Percentiles rank a stretch among this genome's conserved stretches.
Evolutionary conservation across 1,140 invertebrate genomes (phyloP).

Genomic region (Caerostris darwini): DNA sequence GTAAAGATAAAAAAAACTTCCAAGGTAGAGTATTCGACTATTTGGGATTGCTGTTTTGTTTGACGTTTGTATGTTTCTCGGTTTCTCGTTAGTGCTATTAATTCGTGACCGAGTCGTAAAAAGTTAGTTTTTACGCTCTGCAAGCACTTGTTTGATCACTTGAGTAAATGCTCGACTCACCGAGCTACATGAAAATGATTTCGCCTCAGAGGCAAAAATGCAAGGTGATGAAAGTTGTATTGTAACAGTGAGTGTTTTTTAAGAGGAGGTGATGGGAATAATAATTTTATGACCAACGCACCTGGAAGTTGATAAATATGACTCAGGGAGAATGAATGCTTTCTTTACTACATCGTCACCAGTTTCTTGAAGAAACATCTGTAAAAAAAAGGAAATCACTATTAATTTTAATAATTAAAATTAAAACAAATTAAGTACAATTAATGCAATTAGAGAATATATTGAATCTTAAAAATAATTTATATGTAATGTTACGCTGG

Average conservation of each 20-base stretch:
- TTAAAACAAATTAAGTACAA: too few species aligned
- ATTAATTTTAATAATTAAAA: too few species aligned
- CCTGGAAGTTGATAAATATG: neutral
- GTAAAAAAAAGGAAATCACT: neutral
- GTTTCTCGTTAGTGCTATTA: slow-evolving; percentile 4
- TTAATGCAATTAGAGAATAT: too few species aligned
- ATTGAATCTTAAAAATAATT: too few species aligned
- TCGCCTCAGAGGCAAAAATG: neutral
- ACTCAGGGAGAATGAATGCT: neutral
- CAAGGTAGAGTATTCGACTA: neutral
- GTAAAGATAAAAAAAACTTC: too few species aligned
- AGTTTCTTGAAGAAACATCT: neutral
- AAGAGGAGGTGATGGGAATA: slow-evolving; percentile 27
- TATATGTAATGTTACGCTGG: too few species aligned
- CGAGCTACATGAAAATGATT: neutral
- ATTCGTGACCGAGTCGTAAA: neutral
- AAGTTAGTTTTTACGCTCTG: neutral
- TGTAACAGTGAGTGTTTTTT: neutral
- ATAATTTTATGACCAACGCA: slow-evolving; percentile 15
- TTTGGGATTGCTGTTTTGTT: neutral
- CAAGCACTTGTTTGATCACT: slow-evolving; percentile 2
- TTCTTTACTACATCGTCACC: neutral
- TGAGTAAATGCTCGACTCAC: neutral
- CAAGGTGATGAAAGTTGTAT: neutral
- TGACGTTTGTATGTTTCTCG: neutral